phyloP scores from a whole-genome alignment of 2,888 invertebrate genomes.

The Ptilodon capucinus region DNA sequence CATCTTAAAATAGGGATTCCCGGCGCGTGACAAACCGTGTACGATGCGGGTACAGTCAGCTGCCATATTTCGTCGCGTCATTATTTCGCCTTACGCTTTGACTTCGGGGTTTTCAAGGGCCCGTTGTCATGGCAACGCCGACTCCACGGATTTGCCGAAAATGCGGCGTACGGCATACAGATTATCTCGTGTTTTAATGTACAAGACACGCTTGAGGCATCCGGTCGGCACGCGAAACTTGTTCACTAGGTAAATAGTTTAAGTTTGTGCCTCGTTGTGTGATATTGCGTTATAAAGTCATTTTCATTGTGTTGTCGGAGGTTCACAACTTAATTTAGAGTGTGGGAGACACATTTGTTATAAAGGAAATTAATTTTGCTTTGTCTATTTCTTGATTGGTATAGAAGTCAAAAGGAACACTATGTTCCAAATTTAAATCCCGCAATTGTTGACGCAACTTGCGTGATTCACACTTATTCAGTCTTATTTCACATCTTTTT shows the following conservation, averaged over 20 bases:
- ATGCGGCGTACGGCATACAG: constrained; percentile 50
- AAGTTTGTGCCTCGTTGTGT: constrained; percentile 50
- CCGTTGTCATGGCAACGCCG: constrained; percentile 62
- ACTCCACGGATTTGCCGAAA: constrained; percentile 63
- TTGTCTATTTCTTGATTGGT: background rate
- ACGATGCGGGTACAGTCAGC: constrained; percentile 37
- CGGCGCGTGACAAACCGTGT: constrained; percentile 22
- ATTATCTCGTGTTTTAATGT: constrained; percentile 41
- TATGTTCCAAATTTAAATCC: too few species aligned
- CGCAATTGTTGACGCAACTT: too few species aligned
- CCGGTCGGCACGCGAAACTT: constrained; percentile 63
- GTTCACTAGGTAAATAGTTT: constrained; percentile 71
- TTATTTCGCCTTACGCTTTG: constrained; percentile 68
- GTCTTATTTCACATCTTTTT: too few species aligned
- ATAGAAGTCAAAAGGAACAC: too few species aligned
- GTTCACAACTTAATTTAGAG: constrained; percentile 15
- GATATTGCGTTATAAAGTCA: constrained; percentile 65
- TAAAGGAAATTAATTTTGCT: background rate
- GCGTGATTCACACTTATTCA: too few species aligned
- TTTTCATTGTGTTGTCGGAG: constrained; percentile 51
- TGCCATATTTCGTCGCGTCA: constrained; percentile 68
- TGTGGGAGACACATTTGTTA: background rate
- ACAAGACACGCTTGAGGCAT: constrained; percentile 52
- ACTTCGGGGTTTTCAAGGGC: constrained; percentile 61
- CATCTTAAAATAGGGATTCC: constrained; percentile 15